Conservation (phyloP, 2,888 invertebrate genomes). For the Sycophila texana region DNA sequence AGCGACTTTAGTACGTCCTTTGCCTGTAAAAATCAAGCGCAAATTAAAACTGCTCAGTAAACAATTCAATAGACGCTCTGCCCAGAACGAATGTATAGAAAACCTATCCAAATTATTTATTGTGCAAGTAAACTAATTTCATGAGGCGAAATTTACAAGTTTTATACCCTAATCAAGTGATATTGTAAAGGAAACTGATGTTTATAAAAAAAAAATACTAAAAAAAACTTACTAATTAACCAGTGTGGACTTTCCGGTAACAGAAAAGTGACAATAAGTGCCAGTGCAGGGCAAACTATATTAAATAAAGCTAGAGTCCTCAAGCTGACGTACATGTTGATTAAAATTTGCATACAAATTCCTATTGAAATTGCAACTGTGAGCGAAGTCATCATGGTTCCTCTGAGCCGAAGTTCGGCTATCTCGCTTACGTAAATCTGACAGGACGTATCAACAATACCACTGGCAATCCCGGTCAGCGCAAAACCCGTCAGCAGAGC, state of each 20-base stretch:
- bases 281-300: neutral
- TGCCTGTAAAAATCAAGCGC: neutral
- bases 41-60: too few relatives aligned
- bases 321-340: neutral
- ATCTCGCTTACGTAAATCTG: neutral
- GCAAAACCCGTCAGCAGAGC: neutral
- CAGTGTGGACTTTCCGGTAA: neutral
- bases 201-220: too few relatives aligned
- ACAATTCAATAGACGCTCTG: too few relatives aligned
- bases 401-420: neutral
- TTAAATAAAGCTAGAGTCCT: neutral
- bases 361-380: neutral
- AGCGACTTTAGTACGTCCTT: neutral
- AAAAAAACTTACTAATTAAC: neutral
- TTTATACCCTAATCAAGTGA: too few relatives aligned
- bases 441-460: neutral
- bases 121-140: too few relatives aligned
- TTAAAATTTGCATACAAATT: neutral
- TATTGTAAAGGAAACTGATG: too few relatives aligned
- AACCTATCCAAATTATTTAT: too few relatives aligned
- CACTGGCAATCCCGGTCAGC: neutral
- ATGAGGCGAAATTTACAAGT: too few relatives aligned
- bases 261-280: neutral
- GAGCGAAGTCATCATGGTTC: neutral
- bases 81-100: too few relatives aligned